phyloP scores from a whole-genome alignment of 2,113 vertebrate genomes.

The Vanacampus margaritifer region DNA sequence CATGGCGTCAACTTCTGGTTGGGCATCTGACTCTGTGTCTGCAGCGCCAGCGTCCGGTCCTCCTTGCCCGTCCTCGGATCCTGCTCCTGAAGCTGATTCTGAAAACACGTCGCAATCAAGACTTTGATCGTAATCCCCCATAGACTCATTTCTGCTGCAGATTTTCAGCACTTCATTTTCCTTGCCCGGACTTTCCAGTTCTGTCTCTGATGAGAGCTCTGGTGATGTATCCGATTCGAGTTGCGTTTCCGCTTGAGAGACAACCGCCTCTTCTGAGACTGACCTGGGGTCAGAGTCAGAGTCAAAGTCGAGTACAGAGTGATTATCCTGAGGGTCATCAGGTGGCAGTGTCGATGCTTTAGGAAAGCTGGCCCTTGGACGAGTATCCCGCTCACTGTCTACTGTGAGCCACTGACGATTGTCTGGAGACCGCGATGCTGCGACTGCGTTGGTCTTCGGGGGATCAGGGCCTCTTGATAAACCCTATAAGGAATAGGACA shows the following conservation, averaged over 20 bases:
- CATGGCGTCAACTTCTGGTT: constrained; percentile 43
- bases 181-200: constrained; percentile 31
- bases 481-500: constrained; percentile 43
- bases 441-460: constrained; percentile 26
- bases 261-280: constrained; percentile 36
- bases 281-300: constrained; percentile 63
- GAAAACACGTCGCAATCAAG: constrained; percentile 52
- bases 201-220: constrained; percentile 52
- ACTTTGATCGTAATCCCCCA: constrained; percentile 53
- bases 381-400: constrained; percentile 21
- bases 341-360: constrained; percentile 16
- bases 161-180: constrained; percentile 12
- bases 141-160: constrained; percentile 12
- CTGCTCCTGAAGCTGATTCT: constrained; percentile 43
- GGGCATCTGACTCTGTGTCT: constrained; percentile 59
- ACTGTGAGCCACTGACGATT: constrained; percentile 19
- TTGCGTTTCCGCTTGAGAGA: constrained; percentile 27
- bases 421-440: constrained; percentile 17
- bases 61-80: constrained; percentile 41
- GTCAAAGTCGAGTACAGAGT: constrained; percentile 44
- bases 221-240: constrained; percentile 44
- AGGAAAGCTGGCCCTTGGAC: constrained; percentile 15
- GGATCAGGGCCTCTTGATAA: constrained; percentile 22
- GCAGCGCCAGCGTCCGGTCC: constrained; percentile 44
- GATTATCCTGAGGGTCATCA: constrained; percentile 38